phyloP scores from a whole-genome alignment of 2,888 invertebrate species.

The Hydroisotoma schaefferi region DNA sequence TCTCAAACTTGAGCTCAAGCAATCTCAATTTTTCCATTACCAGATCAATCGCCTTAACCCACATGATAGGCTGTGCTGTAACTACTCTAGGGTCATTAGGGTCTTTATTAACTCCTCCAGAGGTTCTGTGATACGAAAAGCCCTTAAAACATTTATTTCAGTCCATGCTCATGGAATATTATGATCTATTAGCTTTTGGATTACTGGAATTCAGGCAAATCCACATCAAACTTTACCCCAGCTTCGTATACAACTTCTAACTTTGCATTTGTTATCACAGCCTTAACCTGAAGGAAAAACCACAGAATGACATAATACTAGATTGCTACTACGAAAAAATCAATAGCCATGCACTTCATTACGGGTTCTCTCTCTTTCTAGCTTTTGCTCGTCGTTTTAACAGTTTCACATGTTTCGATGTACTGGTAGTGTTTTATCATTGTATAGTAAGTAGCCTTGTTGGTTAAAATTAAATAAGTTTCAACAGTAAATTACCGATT shows the following conservation, averaged over 20 bases:
- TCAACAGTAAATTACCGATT: conserved; percentile 64
- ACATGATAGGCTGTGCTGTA: conserved; percentile 82
- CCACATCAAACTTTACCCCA: conserved; percentile 83
- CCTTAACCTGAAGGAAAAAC: conserved; percentile 69
- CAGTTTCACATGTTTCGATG: no score
- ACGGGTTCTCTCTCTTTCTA: no score
- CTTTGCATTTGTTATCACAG: conserved; percentile 71
- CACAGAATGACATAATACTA: no score
- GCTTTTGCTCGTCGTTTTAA: no score
- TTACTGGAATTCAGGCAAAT: conserved; percentile 88
- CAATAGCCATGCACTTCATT: background rate
- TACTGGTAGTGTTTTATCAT: no score
- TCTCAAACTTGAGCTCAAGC: conserved; percentile 76
- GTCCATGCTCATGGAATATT: no score
- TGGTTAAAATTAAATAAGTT: background rate
- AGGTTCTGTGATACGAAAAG: conserved; percentile 56
- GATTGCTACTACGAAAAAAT: no score
- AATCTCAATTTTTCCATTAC: conserved; percentile 77
- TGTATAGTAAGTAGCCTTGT: background rate
- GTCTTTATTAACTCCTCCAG: conserved; percentile 61
- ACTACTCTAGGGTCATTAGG: conserved; percentile 59
- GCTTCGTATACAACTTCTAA: conserved; percentile 72
- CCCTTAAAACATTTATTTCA: no score
- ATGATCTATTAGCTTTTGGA: background rate
- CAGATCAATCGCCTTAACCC: conserved; percentile 93